Evolutionary conservation across 2,888 invertebrate species (phyloP).

Genomic region (Caenorhabditis drosophilae): DNA sequence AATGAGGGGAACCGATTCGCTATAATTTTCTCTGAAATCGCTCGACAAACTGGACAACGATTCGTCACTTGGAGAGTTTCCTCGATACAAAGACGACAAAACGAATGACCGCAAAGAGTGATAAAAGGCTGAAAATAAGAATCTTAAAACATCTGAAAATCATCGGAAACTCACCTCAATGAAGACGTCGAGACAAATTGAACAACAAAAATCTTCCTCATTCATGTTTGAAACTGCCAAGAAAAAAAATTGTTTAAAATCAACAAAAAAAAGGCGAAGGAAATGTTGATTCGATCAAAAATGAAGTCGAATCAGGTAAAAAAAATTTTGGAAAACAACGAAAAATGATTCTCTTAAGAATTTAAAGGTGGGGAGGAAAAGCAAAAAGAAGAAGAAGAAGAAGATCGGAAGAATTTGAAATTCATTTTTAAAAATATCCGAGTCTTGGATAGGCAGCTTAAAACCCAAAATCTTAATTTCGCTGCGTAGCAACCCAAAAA

Average conservation of each 20-base stretch:
- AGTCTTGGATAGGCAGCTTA: background rate
- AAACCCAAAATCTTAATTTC: background rate
- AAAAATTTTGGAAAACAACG: too few species aligned
- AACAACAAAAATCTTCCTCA: constrained; percentile 37
- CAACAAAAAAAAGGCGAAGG: too few species aligned
- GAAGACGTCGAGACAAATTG: constrained; percentile 32
- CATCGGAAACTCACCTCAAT: constrained; percentile 16
- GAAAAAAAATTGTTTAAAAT: too few species aligned
- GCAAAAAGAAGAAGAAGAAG: too few species aligned
- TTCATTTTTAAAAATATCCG: background rate
- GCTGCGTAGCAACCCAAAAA: too few species aligned
- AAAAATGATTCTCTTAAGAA: too few species aligned
- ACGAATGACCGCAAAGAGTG: constrained; percentile 30
- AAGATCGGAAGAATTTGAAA: constrained; percentile 12
- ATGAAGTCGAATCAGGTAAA: too few species aligned
- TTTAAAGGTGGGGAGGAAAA: too few species aligned
- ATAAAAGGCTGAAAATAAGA: constrained; percentile 20
- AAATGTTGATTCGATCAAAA: too few species aligned
- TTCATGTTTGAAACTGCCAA: constrained; percentile 18
- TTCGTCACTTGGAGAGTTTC: constrained; percentile 22
- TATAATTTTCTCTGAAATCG: constrained; percentile 8
- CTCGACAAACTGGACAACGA: constrained; percentile 27
- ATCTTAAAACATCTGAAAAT: background rate
- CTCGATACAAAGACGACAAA: constrained; percentile 29
- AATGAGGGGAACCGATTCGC: constrained; percentile 19